Conservation (phyloP, 2,888 invertebrate species). For the Encarsia formosa region DNA sequence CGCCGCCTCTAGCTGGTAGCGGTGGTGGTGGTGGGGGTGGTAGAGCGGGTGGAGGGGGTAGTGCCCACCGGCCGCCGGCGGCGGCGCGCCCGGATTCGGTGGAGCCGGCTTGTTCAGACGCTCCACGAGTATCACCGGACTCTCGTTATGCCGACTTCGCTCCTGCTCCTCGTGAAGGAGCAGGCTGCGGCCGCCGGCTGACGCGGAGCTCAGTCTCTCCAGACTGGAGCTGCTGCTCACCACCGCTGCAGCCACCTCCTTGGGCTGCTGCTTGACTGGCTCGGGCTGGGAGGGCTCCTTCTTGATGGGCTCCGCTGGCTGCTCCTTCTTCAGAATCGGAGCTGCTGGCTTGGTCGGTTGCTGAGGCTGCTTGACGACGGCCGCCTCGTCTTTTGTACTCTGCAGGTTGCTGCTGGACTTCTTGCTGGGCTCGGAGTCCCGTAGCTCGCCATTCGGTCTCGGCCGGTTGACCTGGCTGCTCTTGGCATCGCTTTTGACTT, state of each 20-base stretch:
- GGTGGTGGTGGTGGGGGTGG: conserved; percentile 24
- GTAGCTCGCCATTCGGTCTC: conserved; percentile 16
- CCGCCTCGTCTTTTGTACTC: conserved; percentile 13
- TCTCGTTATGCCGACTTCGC: conserved; percentile 48
- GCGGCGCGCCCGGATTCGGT: conserved; percentile 30
- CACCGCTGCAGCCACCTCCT: conserved; percentile 17
- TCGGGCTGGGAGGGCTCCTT: conserved; percentile 11
- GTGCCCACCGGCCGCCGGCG: conserved; percentile 33
- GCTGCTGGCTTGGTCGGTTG: background rate
- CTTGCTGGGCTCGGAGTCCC: conserved; percentile 3
- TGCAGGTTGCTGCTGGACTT: conserved; percentile 9
- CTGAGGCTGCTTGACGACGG: background rate
- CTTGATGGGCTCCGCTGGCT: conserved; percentile 9
- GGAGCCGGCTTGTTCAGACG: conserved; percentile 46
- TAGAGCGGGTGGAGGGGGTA: conserved; percentile 23
- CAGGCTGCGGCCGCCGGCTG: conserved; percentile 46
- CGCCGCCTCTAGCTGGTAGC: conserved; percentile 20
- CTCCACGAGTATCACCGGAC: conserved; percentile 48
- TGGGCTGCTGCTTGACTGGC: conserved; percentile 31
- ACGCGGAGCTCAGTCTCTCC: conserved; percentile 51
- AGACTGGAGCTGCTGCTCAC: conserved; percentile 43
- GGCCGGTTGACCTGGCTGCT: background rate
- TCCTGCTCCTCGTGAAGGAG: conserved; percentile 49
- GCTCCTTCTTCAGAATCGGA: conserved; percentile 59
- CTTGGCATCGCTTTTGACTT: conserved; percentile 16